Base-by-base conservation (phyloP, 1,140 invertebrate species). In the Psilanteris sp. region DNA sequence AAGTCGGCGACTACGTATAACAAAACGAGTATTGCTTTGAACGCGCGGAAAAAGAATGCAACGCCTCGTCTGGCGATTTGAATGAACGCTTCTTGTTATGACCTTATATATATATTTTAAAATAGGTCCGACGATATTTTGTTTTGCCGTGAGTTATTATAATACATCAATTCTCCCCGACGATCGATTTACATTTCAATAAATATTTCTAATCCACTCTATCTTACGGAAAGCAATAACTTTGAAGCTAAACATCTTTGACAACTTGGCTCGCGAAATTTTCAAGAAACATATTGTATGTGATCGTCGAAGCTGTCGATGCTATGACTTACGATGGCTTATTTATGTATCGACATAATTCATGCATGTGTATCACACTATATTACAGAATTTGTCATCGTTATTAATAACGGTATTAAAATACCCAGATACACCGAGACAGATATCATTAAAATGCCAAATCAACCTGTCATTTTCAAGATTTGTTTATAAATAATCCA, bases 321-420 rank as follows among this genome's bases (percentile, higher is more conserved):
- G 57, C 44, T 41, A 20, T 75, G 62, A 75, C 52, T 75, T 75
- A 75, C 46, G 62, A 62, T 62, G 44, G 72, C 48, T 75, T 75
- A 75, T 75, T 66, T 68, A 75, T 75, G 55, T 75, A 67, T 57
- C 72, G 72, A 64, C 62, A 76, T 76, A 68, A 76, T 62, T 76
- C 72, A 76, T 64, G 57, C 57, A 50, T 57, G 62, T 50, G 55
- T 64, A 76, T 57, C 55, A 20, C 36, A 68, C 26, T 76, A 52
- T 64, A 68, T 68, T 68, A 68, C 24, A 46, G 48, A 68, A 76
- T 62, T 68, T 76, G 72, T 76, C 64, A 76, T 61, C 72, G 57
- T 41, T 76, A 76, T 76, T 68, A 76, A 68, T 76, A 68, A 64
- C 41, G 29, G 24, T 50, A 48, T 64, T 57, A 57, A 64, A 76